Base-by-base conservation (phyloP, 35 echinoderm and acorn worm species). In the Amphiura filiformis region DNA sequence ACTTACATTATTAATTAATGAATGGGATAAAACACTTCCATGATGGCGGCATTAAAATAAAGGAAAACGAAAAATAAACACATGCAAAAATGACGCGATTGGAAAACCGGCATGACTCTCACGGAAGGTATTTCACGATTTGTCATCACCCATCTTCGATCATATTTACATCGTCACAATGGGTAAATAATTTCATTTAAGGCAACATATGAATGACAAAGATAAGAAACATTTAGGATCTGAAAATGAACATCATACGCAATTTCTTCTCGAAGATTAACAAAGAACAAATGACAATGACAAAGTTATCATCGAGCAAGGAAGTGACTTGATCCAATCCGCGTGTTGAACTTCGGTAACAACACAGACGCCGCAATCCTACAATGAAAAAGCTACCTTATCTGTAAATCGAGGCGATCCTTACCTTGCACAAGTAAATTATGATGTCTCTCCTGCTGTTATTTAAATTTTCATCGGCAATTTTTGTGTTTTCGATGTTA, bases 391-490 rank as follows among this genome's bases (percentile, higher is more conserved):
- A 52, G 7, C 7, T 52, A 52, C 44, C 20, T 52, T 52, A 7
- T 20, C 7, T 52, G 44, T 52, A 20, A 52, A 52, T 52, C 44
- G 44, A 20, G 44, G 52, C 81, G 34, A 32, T 33, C 41, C 81
- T 47, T 56, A 83, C 81, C 81, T 83, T 83, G 20, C 81, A 83
- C 81, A 83, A 83, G 81, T 61, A 47, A 57, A 83, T 52, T 47
- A 83, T 39, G 81, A 49, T 47, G 39, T 83, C 52, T 83, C 81
- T 41, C 81, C 81, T 61, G 52, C 81, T 56, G 81, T 83, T 61
- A 20, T 52, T 83, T 83, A 83, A 83, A 83, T 49, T 44, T 40
- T 83, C 81, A 83, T 83, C 81, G 41, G 81, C 81, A 83, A 47
- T 52, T 52, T 52, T 52, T 52, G 44, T 52, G 7, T 52, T 20